Percentiles rank a stretch among this genome's conserved stretches.
phyloP scores from a whole-genome alignment of 2,113 vertebrate genomes.

The Equus quagga region DNA sequence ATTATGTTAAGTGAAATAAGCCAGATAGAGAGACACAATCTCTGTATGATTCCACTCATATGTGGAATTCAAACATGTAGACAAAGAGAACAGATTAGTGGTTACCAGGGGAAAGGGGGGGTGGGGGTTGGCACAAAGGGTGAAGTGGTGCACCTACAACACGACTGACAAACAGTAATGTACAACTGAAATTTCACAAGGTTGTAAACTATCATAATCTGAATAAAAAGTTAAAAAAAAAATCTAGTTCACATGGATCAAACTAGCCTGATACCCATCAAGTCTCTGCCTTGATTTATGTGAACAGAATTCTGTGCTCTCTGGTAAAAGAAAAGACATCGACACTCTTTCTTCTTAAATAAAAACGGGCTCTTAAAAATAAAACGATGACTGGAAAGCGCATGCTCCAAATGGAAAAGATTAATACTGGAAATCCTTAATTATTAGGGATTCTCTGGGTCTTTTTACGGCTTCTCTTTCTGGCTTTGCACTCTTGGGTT shows the following conservation, averaged over 20 bases:
- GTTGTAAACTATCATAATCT: too few relatives aligned
- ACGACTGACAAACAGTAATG: too few relatives aligned
- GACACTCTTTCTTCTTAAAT: neutral
- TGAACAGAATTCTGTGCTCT: neutral
- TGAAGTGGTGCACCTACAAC: too few relatives aligned
- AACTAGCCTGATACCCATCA: neutral
- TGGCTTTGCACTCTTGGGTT: neutral
- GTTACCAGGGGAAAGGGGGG: too few relatives aligned
- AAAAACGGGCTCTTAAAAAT: conserved; percentile 4
- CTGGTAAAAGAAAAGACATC: neutral
- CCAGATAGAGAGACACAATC: too few relatives aligned
- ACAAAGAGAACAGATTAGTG: too few relatives aligned
- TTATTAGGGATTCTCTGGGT: conserved; percentile 8
- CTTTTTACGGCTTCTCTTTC: neutral
- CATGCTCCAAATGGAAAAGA: neutral
- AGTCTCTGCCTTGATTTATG: neutral
- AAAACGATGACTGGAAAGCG: neutral
- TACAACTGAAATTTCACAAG: too few relatives aligned
- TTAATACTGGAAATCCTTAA: conserved; percentile 24
- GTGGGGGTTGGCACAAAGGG: too few relatives aligned
- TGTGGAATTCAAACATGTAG: too few relatives aligned
- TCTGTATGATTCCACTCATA: too few relatives aligned
- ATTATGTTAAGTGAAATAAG: too few relatives aligned
- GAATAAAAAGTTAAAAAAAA: neutral
- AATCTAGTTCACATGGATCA: neutral